phyloP scores from a whole-genome alignment of 2,797 vertebrate species.

The Malurus leucopterus region DNA sequence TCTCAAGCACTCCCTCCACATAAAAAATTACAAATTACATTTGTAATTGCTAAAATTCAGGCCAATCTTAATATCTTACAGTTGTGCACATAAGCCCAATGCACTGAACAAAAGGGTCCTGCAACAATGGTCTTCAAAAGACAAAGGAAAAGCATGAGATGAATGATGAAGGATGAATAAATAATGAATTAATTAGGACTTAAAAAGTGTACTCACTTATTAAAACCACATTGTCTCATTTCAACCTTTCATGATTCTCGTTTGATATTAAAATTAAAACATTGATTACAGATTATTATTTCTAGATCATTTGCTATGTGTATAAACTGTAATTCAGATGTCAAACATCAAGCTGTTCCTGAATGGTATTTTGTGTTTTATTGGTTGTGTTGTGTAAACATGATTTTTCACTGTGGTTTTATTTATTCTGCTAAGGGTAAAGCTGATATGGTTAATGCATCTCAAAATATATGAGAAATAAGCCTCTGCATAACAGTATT shows the following conservation, averaged over 20 bases:
- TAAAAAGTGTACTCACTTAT: not conserved
- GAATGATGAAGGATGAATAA: not conserved
- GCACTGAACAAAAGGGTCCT: not conserved
- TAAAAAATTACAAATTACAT: not conserved
- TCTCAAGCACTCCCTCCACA: not conserved
- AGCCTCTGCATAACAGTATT: constrained; percentile 18
- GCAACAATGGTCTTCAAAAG: not conserved
- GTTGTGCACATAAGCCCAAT: not conserved
- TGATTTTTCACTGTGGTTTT: constrained; percentile 27
- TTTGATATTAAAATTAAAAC: not conserved
- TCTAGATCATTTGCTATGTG: not conserved
- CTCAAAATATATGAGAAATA: not conserved
- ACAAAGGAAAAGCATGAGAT: not conserved
- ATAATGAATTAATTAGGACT: not conserved
- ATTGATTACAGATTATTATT: constrained; percentile 14
- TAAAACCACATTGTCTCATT: not conserved
- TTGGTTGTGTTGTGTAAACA: not conserved
- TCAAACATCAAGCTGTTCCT: not conserved
- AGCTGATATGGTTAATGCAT: not conserved
- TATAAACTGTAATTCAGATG: not conserved
- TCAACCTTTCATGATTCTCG: not conserved
- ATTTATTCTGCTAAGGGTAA: not conserved
- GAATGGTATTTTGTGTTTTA: not conserved
- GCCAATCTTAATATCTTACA: not conserved
- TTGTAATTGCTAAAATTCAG: not conserved